These are phyloP conservation scores for Chrysomela aeneicollis DNA, from an alignment of 2,888 invertebrate species.

Conservation along the genomic window DNA sequence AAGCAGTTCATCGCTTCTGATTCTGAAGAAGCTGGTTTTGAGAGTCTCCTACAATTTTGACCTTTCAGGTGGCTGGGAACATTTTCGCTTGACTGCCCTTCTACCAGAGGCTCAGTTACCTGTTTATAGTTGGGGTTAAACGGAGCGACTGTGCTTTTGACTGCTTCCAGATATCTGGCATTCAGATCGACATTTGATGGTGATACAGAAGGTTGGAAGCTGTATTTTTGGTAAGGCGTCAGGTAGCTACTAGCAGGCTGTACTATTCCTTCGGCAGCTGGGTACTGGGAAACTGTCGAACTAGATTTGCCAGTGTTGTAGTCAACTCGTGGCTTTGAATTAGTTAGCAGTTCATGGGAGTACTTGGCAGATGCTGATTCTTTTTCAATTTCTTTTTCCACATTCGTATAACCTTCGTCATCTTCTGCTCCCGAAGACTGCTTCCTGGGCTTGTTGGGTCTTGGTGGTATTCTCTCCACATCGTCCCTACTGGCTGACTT, in stretches of 20 bases:
- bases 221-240: constrained; percentile 58
- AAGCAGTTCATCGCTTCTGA: constrained; percentile 63
- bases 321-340: constrained; percentile 41
- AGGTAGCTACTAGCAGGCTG: constrained; percentile 26
- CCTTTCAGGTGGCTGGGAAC: constrained; percentile 43
- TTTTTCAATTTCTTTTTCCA: constrained; percentile 40
- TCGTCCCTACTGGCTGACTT: constrained; percentile 42
- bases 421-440: constrained; percentile 23
- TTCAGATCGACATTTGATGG: constrained; percentile 38
- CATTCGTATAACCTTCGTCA: constrained; percentile 33
- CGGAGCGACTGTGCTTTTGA: constrained; percentile 44
- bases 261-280: constrained; percentile 42
- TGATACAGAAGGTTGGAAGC: constrained; percentile 36
- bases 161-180: constrained; percentile 45
- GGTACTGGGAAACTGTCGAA: constrained; percentile 49
- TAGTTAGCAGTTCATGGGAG: constrained; percentile 22
- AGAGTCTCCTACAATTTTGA: constrained; percentile 69
- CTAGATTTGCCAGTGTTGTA: constrained; percentile 51
- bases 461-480: constrained; percentile 43
- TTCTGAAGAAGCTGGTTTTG: constrained; percentile 61
- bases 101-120: constrained; percentile 27
- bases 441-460: constrained; percentile 37
- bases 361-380: constrained; percentile 30
- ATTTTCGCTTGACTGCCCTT: constrained; percentile 46
- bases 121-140: constrained; percentile 59